Base-by-base conservation (phyloP, 2,888 invertebrate species). In the Tetragnatha montana region DNA sequence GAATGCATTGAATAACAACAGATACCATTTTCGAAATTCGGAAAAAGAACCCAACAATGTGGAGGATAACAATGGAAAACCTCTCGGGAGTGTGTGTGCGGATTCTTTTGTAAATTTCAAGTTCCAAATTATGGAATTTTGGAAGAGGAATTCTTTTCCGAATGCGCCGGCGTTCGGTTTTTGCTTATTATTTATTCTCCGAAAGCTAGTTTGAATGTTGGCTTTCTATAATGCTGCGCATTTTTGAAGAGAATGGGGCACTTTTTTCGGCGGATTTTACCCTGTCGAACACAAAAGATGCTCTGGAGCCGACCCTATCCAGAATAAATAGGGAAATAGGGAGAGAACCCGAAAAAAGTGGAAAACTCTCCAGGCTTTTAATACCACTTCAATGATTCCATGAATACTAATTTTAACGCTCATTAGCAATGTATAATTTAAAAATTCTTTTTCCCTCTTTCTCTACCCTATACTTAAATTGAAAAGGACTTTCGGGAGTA, bases 321-420 rank as follows among this genome's bases (percentile, higher is more conserved):
- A 80, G 81, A 76, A 71, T 21, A 87, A 86, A 79, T 86, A 80
- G 86, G 69, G 84, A 76, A 84, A 76, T 35, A 68, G 49, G 71
- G 78, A 71, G 17, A 78, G 47, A 71, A 68, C 19, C 10, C n/a
- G 47, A 78, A 82, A 82, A 69, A 70, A 1, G 60, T 73, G 12
- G 73, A 21, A 73, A 21, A 35, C 17, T 78, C 68, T 75, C 68
- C 35, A 71, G 87, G 70, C 82, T 70, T 88, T 88, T 82, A 82
- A 60, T 78, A 81, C 69, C 89, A 89, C 85, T 89, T 89, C 84
- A 89, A 89, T 89, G 89, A 89, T 81, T 81, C 85, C 78, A 89
- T 89, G 89, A 89, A 89, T 89, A 89, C 89, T 89, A 89, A 89
- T 89, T 89, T 89, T 89, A 89, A 85, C 85, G 89, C 89, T 89